These are phyloP conservation scores for Thomomys bottae DNA, from an alignment of 2,113 vertebrate species.

Conservation along the genomic window DNA sequence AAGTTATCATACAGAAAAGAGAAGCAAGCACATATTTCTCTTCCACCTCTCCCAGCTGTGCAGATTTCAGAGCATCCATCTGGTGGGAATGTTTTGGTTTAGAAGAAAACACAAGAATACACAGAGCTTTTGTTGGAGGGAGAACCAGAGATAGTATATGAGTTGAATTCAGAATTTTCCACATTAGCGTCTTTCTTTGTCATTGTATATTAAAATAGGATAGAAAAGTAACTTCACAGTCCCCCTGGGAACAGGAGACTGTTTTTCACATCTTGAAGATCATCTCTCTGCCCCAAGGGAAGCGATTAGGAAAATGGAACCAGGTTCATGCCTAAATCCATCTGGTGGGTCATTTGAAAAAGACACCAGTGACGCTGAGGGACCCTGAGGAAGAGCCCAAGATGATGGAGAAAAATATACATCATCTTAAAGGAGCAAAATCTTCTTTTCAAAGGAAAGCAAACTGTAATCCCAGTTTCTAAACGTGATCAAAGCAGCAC, in stretches of 20 bases:
- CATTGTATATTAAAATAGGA: constrained; percentile 51
- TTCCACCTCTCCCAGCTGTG: no score
- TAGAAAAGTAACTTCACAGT: constrained; percentile 58
- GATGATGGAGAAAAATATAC: background rate
- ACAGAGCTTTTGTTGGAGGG: constrained; percentile 35
- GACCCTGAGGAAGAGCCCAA: background rate
- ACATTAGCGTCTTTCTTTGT: constrained; percentile 60
- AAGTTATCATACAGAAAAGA: background rate
- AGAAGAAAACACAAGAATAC: constrained; percentile 19
- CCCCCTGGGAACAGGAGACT: constrained; percentile 50
- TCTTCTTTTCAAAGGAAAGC: constrained; percentile 59
- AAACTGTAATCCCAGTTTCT: constrained; percentile 44
- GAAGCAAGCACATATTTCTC: no score
- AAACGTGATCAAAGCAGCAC: constrained; percentile 55
- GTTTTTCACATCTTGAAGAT: constrained; percentile 69
- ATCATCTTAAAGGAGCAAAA: background rate
- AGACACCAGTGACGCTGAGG: background rate
- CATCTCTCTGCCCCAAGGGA: constrained; percentile 45
- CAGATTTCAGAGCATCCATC: background rate
- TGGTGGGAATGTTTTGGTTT: constrained; percentile 55
- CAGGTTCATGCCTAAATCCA: constrained; percentile 32
- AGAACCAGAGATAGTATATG: background rate
- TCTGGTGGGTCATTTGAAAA: background rate
- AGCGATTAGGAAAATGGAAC: background rate
- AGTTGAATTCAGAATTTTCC: constrained; percentile 73